phyloP scores from a whole-genome alignment of 2,888 invertebrate species.

The Anthophora plumipes region DNA sequence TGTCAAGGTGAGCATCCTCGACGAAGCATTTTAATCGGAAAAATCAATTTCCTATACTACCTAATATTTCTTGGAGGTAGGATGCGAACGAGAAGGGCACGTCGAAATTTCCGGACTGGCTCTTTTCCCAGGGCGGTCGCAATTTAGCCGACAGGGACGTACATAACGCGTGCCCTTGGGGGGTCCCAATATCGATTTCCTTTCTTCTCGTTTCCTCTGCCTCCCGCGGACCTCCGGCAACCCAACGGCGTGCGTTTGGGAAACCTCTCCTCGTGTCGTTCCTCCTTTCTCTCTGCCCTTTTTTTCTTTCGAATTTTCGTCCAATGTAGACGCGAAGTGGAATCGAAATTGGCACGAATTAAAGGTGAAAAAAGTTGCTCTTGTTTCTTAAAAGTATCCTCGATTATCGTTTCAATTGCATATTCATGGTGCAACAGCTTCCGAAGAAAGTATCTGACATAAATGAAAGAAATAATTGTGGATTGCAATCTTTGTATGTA shows the following conservation, averaged over 20 bases:
- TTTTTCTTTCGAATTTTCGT: not conserved
- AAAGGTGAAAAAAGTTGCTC: not conserved
- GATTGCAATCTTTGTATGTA: not conserved
- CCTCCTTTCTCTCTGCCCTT: slow-evolving; percentile 32
- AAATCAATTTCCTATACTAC: slow-evolving; percentile 38
- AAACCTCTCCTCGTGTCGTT: slow-evolving; percentile 29
- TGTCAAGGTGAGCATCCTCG: too few species aligned
- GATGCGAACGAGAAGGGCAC: slow-evolving; percentile 26
- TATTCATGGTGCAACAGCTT: too few species aligned
- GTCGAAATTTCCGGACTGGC: slow-evolving; percentile 48
- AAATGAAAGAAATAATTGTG: not conserved
- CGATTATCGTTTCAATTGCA: not conserved
- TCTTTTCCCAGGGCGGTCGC: slow-evolving; percentile 59
- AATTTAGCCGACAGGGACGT: slow-evolving; percentile 68
- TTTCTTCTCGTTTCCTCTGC: slow-evolving; percentile 51
- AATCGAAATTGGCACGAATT: not conserved
- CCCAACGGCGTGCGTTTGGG: slow-evolving; percentile 41
- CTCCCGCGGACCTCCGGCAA: slow-evolving; percentile 35
- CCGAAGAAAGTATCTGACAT: too few species aligned
- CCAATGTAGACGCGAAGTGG: not conserved
- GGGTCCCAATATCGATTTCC: slow-evolving; percentile 78
- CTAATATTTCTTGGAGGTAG: slow-evolving; percentile 29
- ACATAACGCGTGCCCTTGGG: slow-evolving; percentile 74
- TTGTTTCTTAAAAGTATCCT: not conserved
- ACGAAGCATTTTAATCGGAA: slow-evolving; percentile 6